These are phyloP conservation scores for Ceratitis capitata DNA, from an alignment of 1,140 invertebrate species.

Conservation along the genomic window DNA sequence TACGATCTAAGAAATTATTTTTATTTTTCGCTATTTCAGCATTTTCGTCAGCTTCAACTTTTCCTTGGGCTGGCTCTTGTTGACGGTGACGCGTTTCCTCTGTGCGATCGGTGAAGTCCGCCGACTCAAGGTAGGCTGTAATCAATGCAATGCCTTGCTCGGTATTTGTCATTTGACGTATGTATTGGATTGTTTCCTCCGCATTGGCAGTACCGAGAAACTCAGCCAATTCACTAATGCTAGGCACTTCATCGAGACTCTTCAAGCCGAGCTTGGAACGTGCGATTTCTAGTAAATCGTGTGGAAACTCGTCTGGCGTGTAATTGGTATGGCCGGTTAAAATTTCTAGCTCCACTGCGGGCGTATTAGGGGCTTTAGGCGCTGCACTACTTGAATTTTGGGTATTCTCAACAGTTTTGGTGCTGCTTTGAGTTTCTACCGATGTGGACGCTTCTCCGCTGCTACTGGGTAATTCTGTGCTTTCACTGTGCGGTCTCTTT, in stretches of 20 bases:
- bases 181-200: conserved; percentile 56
- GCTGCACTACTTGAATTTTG: background rate
- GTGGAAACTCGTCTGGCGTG: conserved; percentile 50
- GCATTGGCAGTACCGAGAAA: conserved; percentile 53
- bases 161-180: conserved; percentile 49
- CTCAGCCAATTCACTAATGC: conserved; percentile 51
- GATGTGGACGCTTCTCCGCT: background rate
- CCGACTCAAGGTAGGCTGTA: conserved; percentile 54
- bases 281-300: conserved; percentile 55
- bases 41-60: background rate
- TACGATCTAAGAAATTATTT: background rate
- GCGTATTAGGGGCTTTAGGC: background rate
- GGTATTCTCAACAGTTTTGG: conserved; percentile 24
- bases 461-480: background rate
- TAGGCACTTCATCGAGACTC: conserved; percentile 51
- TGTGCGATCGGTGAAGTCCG: conserved; percentile 51
- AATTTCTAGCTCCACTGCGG: background rate
- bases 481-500: background rate
- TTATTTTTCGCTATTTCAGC: background rate
- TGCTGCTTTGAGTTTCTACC: conserved; percentile 39
- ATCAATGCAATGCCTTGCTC: conserved; percentile 55
- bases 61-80: background rate
- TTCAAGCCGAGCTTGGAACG: conserved; percentile 53
- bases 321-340: background rate
- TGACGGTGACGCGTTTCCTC: background rate